phyloP scores from a whole-genome alignment of 1,140 invertebrate species.

The Ylistrum balloti region DNA sequence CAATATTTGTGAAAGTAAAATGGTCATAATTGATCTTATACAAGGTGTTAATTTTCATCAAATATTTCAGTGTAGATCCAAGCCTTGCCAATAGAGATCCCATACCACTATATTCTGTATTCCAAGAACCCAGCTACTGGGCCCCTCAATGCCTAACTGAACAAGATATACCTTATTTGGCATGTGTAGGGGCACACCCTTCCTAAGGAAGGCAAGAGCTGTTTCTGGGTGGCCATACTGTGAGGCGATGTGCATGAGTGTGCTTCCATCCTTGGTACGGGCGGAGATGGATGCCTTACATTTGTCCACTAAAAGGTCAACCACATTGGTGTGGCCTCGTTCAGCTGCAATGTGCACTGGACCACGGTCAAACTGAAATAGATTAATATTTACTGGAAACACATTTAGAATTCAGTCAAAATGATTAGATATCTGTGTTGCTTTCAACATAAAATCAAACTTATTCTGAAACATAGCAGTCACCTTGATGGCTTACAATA shows the following conservation, averaged over 20 bases:
- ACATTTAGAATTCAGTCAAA: no score
- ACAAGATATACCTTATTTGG: conserved; percentile 91
- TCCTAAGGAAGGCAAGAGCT: conserved; percentile 98
- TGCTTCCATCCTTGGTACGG: conserved; percentile 92
- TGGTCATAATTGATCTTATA: no score
- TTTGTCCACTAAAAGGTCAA: conserved; percentile 98
- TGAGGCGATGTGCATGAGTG: conserved; percentile 98
- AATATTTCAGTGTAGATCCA: no score
- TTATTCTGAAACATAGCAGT: no score
- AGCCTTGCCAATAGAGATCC: no score
- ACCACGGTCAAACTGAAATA: conserved; percentile 89
- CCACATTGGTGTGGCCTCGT: conserved; percentile 96
- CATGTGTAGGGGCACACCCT: conserved; percentile 99
- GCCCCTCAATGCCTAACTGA: no score
- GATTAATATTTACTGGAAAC: conserved; percentile 52
- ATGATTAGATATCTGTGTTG: background rate
- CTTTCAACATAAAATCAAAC: background rate
- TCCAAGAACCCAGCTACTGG: no score
- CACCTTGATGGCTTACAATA: no score
- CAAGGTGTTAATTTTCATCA: no score
- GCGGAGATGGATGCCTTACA: conserved; percentile 93
- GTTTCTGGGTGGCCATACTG: conserved; percentile 98
- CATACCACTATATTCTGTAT: no score
- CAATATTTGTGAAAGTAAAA: no score
- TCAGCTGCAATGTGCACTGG: conserved; percentile 99